Conservation (phyloP, 2,113 vertebrate genomes). For the Taxidea taxus region DNA sequence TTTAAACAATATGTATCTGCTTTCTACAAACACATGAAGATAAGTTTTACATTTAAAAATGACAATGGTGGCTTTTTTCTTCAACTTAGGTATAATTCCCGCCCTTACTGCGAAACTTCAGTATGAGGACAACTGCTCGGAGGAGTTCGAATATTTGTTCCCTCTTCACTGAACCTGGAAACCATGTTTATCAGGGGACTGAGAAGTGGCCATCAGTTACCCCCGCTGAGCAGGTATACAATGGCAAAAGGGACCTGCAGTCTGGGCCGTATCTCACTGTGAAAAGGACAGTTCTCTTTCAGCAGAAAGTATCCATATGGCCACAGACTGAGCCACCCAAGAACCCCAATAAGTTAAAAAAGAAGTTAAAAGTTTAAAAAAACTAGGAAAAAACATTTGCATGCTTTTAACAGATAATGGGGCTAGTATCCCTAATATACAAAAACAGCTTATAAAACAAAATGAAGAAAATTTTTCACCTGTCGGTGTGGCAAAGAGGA, state of each 20-base stretch:
- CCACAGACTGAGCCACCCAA: background rate
- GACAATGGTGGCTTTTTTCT: background rate
- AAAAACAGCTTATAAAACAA: background rate
- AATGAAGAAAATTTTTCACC: background rate
- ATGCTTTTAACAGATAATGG: background rate
- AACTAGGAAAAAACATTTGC: background rate
- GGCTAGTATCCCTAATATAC: background rate
- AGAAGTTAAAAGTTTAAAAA: background rate
- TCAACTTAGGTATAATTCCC: background rate
- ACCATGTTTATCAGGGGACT: background rate
- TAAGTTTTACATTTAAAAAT: conserved; percentile 8
- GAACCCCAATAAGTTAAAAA: background rate
- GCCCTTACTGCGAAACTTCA: background rate
- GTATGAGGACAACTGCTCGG: background rate
- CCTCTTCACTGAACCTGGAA: background rate
- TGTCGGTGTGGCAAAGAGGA: background rate
- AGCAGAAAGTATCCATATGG: background rate
- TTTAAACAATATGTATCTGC: background rate
- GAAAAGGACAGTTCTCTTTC: background rate
- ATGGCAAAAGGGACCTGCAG: background rate
- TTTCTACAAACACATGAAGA: background rate
- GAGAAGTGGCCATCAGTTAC: background rate
- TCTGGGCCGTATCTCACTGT: background rate
- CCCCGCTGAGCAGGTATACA: background rate
- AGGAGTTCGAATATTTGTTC: background rate